Percentiles rank a stretch among this genome's conserved stretches.
Conservation (phyloP, 2,888 invertebrate genomes). For the Drosophila algonquin region DNA sequence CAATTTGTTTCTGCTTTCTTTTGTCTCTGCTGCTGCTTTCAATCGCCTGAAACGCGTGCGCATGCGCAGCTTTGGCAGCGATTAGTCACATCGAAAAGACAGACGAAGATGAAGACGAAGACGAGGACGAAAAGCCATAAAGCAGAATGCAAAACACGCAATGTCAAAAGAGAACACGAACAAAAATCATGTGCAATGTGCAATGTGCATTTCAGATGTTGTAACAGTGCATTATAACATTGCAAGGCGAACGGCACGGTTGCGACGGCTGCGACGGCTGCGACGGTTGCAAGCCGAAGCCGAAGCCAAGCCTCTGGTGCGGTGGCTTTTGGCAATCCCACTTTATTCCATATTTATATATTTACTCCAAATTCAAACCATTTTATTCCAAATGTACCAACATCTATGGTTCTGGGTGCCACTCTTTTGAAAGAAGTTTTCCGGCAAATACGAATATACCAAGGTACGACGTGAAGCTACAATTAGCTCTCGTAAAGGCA, state of each 20-base stretch:
- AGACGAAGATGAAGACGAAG: conserved; percentile 9
- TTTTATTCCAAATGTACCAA: no score
- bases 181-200: conserved; percentile 66
- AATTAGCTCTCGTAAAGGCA: no score
- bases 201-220: conserved; percentile 66
- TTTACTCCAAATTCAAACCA: no score
- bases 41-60: conserved; percentile 60
- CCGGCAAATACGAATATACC: no score
- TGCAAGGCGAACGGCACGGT: neutral
- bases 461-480: no score
- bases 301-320: no score
- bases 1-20: conserved; percentile 12
- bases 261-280: no score
- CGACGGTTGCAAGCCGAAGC: no score
- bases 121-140: conserved; percentile 20
- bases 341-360: no score
- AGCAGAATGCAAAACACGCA: conserved; percentile 54
- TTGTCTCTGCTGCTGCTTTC: conserved; percentile 30
- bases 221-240: conserved; percentile 55
- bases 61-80: conserved; percentile 56
- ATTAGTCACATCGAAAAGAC: conserved; percentile 53
- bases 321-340: no score
- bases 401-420: no score
- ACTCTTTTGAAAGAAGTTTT: no score
- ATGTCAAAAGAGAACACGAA: conserved; percentile 29